Base-by-base conservation (phyloP, 2,113 vertebrate species). In the Miniopterus natalensis region DNA sequence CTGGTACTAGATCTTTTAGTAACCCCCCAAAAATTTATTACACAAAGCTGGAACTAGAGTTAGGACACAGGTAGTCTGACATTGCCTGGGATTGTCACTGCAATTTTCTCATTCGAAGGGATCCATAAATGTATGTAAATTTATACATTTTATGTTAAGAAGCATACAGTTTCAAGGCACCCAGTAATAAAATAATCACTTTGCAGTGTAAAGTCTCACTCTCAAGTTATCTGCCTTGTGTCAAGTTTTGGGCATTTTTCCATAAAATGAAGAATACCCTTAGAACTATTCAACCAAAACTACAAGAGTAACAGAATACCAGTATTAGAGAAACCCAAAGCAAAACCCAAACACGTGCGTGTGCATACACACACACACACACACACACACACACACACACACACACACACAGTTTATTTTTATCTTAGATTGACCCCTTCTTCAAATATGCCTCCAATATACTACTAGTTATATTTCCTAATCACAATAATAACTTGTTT, bases 151-250 rank as follows among this genome's bases (percentile, higher is more conserved):
- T 94, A 40, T 57, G 51, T 96, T 92, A 96, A 74, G 42, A 94
- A 93, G 25, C 53, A 84, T 36, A 77, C 4, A 6, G 23, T 84
- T 95, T 88, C 61, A 94, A 73, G 66, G 29, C 68, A 49, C 31
- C 21, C 80, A 83, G 14, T 88, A 88, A 85, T 89, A 71, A 92
- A 93, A 80, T 59, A 66, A 85, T 84, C 40, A 95, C 77, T 97
- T 93, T 12, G 25, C 90, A 88, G 80, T 84, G 8, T 90, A 65
- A 94, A 88, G 7, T n/a, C 70, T 87, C 70, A 86, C 11, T 88
- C n/a, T 91, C 4, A 92, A 75, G 65, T 89, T 96, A 75, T 36
- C 65, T 91, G 77, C 51, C n/a, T 87, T 87, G 2, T 66, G 29
- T 96, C 66, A 91, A 78, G 27, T 84, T 96, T 93, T 88, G 78